Conservation (phyloP, 2,888 invertebrate genomes). For the Tiliacea citrago region DNA sequence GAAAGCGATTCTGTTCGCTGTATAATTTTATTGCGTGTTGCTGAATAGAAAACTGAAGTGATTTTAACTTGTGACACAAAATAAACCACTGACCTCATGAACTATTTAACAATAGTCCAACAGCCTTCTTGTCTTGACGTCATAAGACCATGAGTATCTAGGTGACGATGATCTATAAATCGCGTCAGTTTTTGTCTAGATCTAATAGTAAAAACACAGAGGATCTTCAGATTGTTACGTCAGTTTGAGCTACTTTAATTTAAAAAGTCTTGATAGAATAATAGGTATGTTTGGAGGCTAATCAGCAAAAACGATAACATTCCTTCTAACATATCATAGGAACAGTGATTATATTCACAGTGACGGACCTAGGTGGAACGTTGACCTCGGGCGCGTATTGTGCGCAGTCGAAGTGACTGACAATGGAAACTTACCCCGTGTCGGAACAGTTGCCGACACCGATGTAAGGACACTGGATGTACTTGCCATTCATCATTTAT, state of each 20-base stretch:
- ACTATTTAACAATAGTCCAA: not conserved
- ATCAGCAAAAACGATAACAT: not conserved
- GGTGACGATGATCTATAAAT: not conserved
- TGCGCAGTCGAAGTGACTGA: conserved; percentile 64
- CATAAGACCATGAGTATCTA: not conserved
- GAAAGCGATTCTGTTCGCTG: not conserved
- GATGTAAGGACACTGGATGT: conserved; percentile 46
- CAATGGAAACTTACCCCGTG: conserved; percentile 72
- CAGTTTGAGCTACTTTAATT: not conserved
- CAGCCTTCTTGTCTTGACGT: not conserved
- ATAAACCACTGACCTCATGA: not conserved
- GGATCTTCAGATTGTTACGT: not conserved
- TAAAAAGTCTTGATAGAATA: not conserved
- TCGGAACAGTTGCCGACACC: conserved; percentile 55
- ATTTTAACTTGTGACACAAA: not conserved
- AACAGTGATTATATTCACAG: conserved; percentile 17
- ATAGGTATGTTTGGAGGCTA: not conserved
- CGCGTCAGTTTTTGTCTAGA: not conserved
- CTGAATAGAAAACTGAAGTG: not conserved
- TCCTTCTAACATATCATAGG: conserved; percentile 6
- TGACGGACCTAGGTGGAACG: conserved; percentile 46
- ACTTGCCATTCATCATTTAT: conserved; percentile 3
- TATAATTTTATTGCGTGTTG: not conserved
- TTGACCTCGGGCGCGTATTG: conserved; percentile 66
- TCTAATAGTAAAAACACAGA: not conserved